Percentiles rank a stretch among this genome's conserved stretches.
These are phyloP conservation scores for Drosophila pseudotakahashii DNA, from an alignment of 2,888 invertebrate species.

Conservation along the genomic window DNA sequence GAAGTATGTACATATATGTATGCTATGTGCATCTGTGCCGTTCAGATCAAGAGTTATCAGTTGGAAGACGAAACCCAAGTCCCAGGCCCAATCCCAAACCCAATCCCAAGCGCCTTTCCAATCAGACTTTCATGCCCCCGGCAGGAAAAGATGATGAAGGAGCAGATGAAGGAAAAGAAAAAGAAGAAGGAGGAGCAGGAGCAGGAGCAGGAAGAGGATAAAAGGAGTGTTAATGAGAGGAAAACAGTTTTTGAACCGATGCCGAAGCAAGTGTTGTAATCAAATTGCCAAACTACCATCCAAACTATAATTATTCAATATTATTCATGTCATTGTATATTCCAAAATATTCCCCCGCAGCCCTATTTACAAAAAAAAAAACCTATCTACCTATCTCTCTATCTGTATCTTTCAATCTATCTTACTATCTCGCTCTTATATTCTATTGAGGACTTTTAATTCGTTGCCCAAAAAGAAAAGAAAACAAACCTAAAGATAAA, in stretches of 20 bases:
- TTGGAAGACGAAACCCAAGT: conserved; percentile 17
- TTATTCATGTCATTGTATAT: conserved; percentile 70
- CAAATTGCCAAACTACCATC: conserved; percentile 26
- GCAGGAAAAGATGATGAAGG: conserved; percentile 4
- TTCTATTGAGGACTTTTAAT: conserved; percentile 41
- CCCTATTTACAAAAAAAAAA: conserved; percentile 32
- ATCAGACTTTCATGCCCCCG: conserved; percentile 5
- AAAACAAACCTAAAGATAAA: conserved; percentile 22
- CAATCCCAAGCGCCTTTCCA: conserved; percentile 6
- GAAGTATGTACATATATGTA: conserved; percentile 12
- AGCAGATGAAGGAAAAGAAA: too few species aligned
- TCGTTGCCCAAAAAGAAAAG: conserved; percentile 22
- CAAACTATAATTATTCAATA: conserved; percentile 47
- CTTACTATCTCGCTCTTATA: conserved; percentile 34
- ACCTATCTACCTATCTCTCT: conserved; percentile 36
- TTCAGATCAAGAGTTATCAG: conserved; percentile 39
- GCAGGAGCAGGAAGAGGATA: conserved; percentile 13
- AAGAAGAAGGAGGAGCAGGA: conserved; percentile 9
- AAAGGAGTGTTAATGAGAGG: conserved; percentile 15
- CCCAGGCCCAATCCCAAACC: conserved; percentile 2
- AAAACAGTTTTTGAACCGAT: conserved; percentile 32
- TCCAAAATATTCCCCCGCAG: conserved; percentile 35
- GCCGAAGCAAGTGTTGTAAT: conserved; percentile 20
- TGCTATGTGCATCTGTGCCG: conserved; percentile 11
- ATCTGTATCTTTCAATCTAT: conserved; percentile 31